Evolutionary conservation across 1,140 invertebrate genomes (phyloP), one percentile per base, ranked within the genome.

Genomic region (Drosophila sp.): DNA sequence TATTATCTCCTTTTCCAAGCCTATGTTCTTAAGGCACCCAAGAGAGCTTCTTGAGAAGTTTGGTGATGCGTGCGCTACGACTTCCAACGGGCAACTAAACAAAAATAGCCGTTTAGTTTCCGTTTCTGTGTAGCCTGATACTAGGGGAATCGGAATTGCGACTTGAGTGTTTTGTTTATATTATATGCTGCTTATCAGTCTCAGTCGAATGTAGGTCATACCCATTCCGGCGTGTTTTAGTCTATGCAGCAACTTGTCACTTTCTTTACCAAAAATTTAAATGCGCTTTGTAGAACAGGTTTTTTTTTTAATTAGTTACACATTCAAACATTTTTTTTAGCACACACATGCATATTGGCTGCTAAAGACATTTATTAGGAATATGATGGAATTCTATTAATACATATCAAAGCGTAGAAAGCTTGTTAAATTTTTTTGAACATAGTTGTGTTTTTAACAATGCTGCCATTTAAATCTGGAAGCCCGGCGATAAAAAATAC

Each of bases 71-170:
- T 72, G 53, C 78, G 70, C 83, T 71, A 65, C 67, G 78, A 65
- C 50, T 58, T 66, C 53, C 63, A 82, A 72, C 57, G 32, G 63
- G 46, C 61, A 82, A 87, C 78, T 87, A 76, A 87, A 16, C 66
- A 67, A 38, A 36, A 32, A 36, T 46, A 45, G 21, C 29, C 36
- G 34, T 76, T 67, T 8, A 36, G 78, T 73, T 81, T 82, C 82
- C 82, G 82, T 62, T 86, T 81, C 76, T 78, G 78, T 70, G 78
- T 72, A 78, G 75, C 11, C 48, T 43, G 56, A 67, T 73, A 73
- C 67, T 43, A 69, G 11, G 32, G 43, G 50, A 53, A 25, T 21
- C 7, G 51, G 48, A 13, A 62, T 51, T 51, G 27, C 41, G 40
- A 34, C 45, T 67, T 40, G 14, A 41, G 51, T 57, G 65, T 63